phyloP scores from a whole-genome alignment of 2,113 vertebrate genomes.

The Brachypteracias leptosomus region DNA sequence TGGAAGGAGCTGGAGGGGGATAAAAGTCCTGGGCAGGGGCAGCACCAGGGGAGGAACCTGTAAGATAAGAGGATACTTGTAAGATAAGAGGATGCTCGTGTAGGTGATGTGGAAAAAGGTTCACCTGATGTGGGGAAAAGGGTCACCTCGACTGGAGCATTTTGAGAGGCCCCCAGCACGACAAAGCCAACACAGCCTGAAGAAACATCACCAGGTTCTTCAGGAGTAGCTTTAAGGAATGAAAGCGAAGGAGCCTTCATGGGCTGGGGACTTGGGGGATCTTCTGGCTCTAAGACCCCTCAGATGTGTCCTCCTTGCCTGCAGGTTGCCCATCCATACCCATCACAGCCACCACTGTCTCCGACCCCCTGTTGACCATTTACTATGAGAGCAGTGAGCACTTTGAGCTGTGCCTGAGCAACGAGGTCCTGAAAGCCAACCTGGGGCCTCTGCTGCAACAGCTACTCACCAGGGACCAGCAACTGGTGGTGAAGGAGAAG shows the following conservation, averaged over 20 bases:
- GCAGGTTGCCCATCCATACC: not conserved
- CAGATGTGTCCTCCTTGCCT: not conserved
- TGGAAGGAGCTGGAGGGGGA: not conserved
- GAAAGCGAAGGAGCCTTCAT: accelerated
- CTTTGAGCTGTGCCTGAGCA: conserved; percentile 59
- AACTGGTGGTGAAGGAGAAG: conserved; percentile 33
- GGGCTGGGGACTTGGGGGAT: accelerated
- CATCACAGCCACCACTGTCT: conserved; percentile 2
- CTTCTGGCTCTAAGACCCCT: no score
- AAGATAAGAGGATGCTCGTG: accelerated
- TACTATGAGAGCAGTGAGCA: not conserved
- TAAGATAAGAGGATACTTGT: not conserved
- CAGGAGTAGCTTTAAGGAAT: not conserved
- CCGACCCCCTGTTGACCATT: accelerated
- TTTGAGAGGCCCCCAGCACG: not conserved
- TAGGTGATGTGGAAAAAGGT: not conserved
- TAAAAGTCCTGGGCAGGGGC: not conserved
- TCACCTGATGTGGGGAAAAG: no score
- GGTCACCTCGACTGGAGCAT: no score
- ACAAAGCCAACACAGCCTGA: accelerated
- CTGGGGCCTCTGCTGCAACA: conserved; percentile 31
- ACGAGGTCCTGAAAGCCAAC: not conserved
- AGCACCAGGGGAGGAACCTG: not conserved
- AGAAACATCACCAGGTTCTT: not conserved
- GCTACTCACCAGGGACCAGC: accelerated